Conservation (phyloP, 2,888 invertebrate genomes). For the Spicauda simplicius region DNA sequence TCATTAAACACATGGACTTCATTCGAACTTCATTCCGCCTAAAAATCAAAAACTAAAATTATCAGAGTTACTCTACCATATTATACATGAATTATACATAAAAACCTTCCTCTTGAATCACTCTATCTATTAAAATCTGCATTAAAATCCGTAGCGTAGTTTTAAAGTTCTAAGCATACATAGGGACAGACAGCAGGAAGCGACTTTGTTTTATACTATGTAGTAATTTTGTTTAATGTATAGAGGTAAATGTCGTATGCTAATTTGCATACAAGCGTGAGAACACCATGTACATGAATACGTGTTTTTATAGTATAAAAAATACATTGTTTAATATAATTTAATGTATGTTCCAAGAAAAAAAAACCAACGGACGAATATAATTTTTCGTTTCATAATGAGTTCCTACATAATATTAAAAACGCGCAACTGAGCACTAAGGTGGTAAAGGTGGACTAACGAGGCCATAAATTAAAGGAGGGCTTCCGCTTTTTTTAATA, state of each 20-base stretch:
- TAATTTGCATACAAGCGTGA: not conserved
- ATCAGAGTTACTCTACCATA: no score
- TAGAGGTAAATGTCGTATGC: not conserved
- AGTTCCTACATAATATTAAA: not conserved
- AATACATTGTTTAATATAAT: slow-evolving; percentile 7
- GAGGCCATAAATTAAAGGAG: slow-evolving; percentile 15
- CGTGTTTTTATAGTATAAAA: not conserved
- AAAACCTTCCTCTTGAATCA: no score
- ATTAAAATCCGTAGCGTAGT: no score
- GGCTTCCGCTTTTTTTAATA: not conserved
- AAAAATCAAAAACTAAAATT: no score
- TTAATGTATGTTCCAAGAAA: slow-evolving; percentile 3
- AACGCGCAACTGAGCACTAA: slow-evolving; percentile 4
- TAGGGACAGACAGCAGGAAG: no score
- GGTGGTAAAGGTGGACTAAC: slow-evolving; percentile 13
- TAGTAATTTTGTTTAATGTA: not conserved
- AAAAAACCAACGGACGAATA: not conserved
- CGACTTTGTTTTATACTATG: no score
- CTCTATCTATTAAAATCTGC: no score
- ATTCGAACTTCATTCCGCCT: no score
- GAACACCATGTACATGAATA: not conserved
- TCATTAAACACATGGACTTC: no score
- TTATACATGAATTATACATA: no score
- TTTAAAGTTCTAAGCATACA: no score
- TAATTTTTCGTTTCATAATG: slow-evolving; percentile 2